Base-by-base conservation (phyloP, 1,140 invertebrate genomes). In the Asbolus verrucosus region DNA sequence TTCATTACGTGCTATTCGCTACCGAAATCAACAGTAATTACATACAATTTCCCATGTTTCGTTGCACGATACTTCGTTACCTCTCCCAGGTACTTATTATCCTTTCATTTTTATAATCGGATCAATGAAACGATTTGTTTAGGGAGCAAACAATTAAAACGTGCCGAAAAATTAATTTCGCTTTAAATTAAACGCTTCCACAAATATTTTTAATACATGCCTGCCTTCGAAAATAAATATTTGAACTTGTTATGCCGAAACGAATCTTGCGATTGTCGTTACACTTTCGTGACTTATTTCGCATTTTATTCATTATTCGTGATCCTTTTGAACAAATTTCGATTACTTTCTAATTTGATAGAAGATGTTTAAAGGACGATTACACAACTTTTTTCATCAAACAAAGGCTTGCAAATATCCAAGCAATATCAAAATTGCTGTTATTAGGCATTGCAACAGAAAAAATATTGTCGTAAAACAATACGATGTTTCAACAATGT, bases 201-300 rank as follows among this genome's bases (percentile, higher is more conserved):
- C 33, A 8, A 2, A 41, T 11, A 27, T 8, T 13, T 41, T 46
- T 46, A 9, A 46, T 46, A 46, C 16, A 19, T 18, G 41, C 6
- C 16, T 19, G 41, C 14, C 14, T 46, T 16, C 41, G 8, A 46
- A 46, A 54, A 54, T 54, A 54, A 27, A 27, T 54, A 54, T 54
- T 24, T 54, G 46, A 46, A 6, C 18, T 6, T 36, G 59, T 36
- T 14, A 62, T 36, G 31, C 31, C 36, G 18, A 62, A 36, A 21
- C 13, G 59, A 60, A 36, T 62, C 59, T 14, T 61, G 14, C 30
- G 14, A 36, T 62, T 33, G 59, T 62, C 15, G 59, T 62, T 62
- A 62, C 59, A 62, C 59, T 62, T 62, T 62, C 59, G 59, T 62
- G 36, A 60, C 14, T 62, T 62, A 36, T 62, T 62, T 62, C 31